Conservation (phyloP, 2,113 vertebrate genomes). For the Sylvilagus bachmani region DNA sequence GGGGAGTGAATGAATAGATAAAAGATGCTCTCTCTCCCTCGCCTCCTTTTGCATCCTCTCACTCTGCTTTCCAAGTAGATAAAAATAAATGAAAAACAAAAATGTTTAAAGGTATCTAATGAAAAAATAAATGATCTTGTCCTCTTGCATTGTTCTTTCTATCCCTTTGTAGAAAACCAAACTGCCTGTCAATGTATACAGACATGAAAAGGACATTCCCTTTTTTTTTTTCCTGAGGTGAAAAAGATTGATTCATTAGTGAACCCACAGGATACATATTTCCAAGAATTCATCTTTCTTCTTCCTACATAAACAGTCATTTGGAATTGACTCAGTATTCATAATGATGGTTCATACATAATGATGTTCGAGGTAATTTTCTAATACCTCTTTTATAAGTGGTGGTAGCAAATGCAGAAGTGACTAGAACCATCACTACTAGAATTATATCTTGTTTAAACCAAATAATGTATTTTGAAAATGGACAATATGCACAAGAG, state of each 20-base stretch:
- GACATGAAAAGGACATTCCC: not conserved
- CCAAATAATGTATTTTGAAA: not conserved
- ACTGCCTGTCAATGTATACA: not conserved
- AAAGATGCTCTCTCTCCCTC: no score
- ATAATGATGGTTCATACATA: not conserved
- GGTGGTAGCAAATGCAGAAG: not conserved
- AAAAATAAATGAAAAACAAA: no score
- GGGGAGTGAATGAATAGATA: no score
- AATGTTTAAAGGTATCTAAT: no score
- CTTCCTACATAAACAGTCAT: not conserved
- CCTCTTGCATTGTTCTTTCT: not conserved
- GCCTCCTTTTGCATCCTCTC: no score
- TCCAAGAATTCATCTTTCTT: not conserved
- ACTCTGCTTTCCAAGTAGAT: no score
- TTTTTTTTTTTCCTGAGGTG: no score
- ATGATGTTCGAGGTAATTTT: not conserved
- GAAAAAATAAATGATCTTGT: not conserved
- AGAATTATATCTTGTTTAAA: not conserved
- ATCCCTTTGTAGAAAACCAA: not conserved
- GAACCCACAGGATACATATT: not conserved
- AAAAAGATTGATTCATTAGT: no score
- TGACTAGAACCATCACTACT: not conserved
- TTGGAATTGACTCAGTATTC: not conserved
- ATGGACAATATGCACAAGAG: no score
- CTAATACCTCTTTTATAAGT: not conserved